Evolutionary conservation across 2,113 vertebrate genomes (phyloP), one percentile per base, ranked within the genome.

Genomic region (Puffinus mauretanicus): DNA sequence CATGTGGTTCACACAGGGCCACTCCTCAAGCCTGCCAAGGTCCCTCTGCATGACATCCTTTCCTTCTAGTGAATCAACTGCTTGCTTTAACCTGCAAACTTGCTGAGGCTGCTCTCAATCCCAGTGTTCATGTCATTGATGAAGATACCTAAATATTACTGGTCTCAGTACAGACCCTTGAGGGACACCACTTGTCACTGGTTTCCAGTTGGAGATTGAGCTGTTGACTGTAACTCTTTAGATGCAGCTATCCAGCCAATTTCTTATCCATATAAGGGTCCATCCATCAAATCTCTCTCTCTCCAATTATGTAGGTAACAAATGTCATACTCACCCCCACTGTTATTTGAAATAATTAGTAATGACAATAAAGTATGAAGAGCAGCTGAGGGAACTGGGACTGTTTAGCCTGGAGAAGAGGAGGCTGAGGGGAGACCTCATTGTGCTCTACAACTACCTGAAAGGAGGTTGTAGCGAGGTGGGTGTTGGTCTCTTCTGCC

Each of bases 1-100:
- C n/a, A 55, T 13, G 16, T 13, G 19, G 18, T 61, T 54, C 1
- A 1, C 46, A 54, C 2, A 2, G 27, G 18, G 3, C 10, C 29
- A 55, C 16, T 51, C 7, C 40, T 69, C 40, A 61, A 40, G n/a
- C 40, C 49, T 62, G 16, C 8, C 13, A 61, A 16, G 3, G 20
- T n/a, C 13, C 17, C 30, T 38, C 16, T 30, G 14, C 7, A 47
- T 55, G 24, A 9, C 44, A 46, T 38, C 14, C 22, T 13, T 69
- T 58, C 21, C n/a, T 27, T 49, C n/a, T 18, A 40, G 42, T 32
- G 10, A 49, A 34, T 27, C 30, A 57, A 51, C 30, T 26, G 13
- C 20, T 66, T 32, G 7, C 12, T 22, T 6, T 22, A 16, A 51
- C 18, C 22, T 49, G 36, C 44, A 51, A 36, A n/a, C 19, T 16